phyloP scores from a whole-genome alignment of 2,888 invertebrate species.

The Nephrotoma guestfalica region DNA sequence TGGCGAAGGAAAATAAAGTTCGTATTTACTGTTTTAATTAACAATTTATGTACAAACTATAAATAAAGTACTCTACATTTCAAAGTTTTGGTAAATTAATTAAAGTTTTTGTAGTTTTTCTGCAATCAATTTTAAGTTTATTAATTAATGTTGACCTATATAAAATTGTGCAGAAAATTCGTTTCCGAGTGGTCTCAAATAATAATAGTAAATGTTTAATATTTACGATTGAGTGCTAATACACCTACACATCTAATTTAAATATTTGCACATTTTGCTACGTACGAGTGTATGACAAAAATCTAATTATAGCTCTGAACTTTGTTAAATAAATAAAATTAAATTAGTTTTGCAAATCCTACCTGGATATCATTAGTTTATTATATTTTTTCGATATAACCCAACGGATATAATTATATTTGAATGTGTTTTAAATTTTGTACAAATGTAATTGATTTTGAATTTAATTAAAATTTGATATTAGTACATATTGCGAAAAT shows the following conservation, averaged over 20 bases:
- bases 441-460: background rate
- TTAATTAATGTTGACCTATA: background rate
- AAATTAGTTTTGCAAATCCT: background rate
- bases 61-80: background rate
- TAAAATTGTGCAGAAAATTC: background rate
- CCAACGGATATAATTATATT: background rate
- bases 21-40: background rate
- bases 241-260: no score
- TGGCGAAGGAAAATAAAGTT: background rate
- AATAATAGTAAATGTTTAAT: background rate
- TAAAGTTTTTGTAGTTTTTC: background rate
- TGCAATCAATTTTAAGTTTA: background rate
- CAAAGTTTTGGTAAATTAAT: background rate
- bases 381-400: background rate
- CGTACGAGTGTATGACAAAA: background rate
- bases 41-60: background rate
- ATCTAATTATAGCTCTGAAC: background rate
- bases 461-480: background rate
- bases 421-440: background rate
- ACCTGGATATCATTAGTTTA: background rate
- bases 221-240: background rate
- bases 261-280: background rate
- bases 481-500: background rate
- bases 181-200: background rate
- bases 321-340: background rate